phyloP scores from a whole-genome alignment of 2,113 vertebrate species.

The Acrocephalus arundinaceus region DNA sequence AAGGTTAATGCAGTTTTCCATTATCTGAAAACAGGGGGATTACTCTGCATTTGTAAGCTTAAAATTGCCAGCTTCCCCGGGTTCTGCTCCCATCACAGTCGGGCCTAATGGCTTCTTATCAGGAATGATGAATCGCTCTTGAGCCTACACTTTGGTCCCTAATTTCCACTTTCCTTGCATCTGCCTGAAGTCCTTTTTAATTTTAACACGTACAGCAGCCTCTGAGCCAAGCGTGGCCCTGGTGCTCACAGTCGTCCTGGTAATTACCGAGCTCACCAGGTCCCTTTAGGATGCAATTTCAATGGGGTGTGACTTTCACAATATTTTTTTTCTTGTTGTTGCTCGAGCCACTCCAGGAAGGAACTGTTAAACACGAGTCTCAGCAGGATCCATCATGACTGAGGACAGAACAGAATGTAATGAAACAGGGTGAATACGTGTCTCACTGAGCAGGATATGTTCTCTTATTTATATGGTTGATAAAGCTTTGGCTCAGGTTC shows the following conservation, averaged over 20 bases:
- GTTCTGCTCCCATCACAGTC: conserved; percentile 21
- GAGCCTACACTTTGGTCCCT: conserved; percentile 36
- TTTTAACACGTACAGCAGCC: background rate
- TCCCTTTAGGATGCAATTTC: conserved; percentile 62
- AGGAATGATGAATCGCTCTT: conserved; percentile 55
- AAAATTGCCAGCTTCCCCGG: background rate
- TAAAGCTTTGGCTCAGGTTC: conserved; percentile 62
- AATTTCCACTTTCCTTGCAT: conserved; percentile 52
- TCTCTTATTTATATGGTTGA: conserved; percentile 55
- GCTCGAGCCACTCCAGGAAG: conserved; percentile 49
- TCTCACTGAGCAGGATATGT: conserved; percentile 56
- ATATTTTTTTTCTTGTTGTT: conserved; percentile 66
- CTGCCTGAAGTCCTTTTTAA: conserved; percentile 53
- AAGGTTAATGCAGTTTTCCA: conserved; percentile 48
- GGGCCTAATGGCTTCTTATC: conserved; percentile 59
- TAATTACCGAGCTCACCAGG: conserved; percentile 15
- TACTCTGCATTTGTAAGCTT: conserved; percentile 55
- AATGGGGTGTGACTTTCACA: conserved; percentile 60
- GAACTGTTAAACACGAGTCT: conserved; percentile 64
- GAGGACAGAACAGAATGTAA: conserved; percentile 62
- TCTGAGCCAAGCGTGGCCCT: background rate
- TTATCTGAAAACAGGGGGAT: conserved; percentile 55
- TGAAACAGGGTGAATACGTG: conserved; percentile 53
- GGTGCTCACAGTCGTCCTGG: conserved; percentile 7
- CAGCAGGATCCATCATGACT: conserved; percentile 69